Evolutionary conservation across 2,888 invertebrate species (phyloP), one percentile per base, ranked within the genome.

Genomic region (Zaprionus obscuricornis): DNA sequence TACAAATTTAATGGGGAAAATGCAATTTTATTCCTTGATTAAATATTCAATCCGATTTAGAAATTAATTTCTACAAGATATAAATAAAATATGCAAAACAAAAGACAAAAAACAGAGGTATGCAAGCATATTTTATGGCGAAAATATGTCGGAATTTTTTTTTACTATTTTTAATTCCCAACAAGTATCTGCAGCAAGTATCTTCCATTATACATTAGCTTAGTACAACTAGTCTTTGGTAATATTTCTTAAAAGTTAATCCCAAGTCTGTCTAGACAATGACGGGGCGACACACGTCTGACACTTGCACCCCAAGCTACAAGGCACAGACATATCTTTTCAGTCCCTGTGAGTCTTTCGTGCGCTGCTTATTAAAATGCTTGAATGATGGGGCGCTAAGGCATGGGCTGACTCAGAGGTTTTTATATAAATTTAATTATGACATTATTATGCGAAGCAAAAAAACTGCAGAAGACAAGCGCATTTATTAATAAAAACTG

Each of bases 361-460:
- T n/a, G n/a, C n/a, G n/a, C n/a, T n/a, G n/a, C n/a, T n/a, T n/a
- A n/a, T n/a, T n/a, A n/a, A n/a, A n/a, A n/a, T n/a, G n/a, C n/a
- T n/a, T n/a, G n/a, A n/a, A n/a, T n/a, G n/a, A n/a, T n/a, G n/a
- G n/a, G n/a, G n/a, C n/a, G n/a, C n/a, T n/a, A n/a, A n/a, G n/a
- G n/a, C n/a, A 40, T 40, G 40, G 20, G 45, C 73, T 81, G 81
- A 85, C 51, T 85, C 81, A 81, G 43, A 58, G 50, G n/a, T n/a
- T n/a, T n/a, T n/a, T 62, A 70, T 71, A 76, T 79, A 76, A 85
- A 83, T 79, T 85, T 66, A 83, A 79, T 81, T 79, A 83, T 81
- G 81, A 79, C 81, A 83, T 81, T 85, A 83, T 70, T 82, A 85
- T 81, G 83, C 83, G 85, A 63, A 27, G 7, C 27, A 45, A 20